phyloP scores from a whole-genome alignment of 1,140 invertebrate species.

The Lasaia peninsularis region DNA sequence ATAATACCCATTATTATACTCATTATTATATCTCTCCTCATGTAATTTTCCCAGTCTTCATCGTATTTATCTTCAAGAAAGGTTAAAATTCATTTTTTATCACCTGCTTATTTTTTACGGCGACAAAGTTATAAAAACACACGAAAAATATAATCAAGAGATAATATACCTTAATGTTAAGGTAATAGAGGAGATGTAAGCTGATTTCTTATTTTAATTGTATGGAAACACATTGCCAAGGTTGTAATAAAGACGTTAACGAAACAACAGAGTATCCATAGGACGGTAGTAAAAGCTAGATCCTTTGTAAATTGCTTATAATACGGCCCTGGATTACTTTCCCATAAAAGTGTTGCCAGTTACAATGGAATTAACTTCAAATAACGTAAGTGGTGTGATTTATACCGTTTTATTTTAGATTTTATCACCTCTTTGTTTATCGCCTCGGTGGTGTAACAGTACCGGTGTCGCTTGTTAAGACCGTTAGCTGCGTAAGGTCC shows the following conservation, averaged over 20 bases:
- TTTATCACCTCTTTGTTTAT: no score
- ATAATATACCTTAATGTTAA: not conserved
- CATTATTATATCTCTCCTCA: not conserved
- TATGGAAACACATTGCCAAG: not conserved
- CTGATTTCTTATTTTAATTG: not conserved
- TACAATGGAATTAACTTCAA: not conserved
- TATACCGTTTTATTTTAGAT: not conserved
- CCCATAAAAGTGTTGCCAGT: not conserved
- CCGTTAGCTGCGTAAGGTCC: no score
- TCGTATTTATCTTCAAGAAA: constrained; percentile 2
- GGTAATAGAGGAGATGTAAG: not conserved
- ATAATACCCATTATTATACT: not conserved
- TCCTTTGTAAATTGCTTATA: not conserved
- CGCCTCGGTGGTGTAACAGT: no score
- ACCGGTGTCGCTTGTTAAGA: no score
- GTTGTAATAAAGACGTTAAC: constrained; percentile 6
- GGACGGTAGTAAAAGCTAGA: constrained; percentile 4
- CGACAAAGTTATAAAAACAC: not conserved
- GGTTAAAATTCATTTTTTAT: constrained; percentile 10
- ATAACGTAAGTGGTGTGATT: not conserved
- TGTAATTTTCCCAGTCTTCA: not conserved
- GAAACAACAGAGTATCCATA: not conserved
- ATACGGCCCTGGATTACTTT: not conserved
- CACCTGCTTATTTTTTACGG: constrained; percentile 7
- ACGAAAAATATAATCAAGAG: not conserved